phyloP scores from a whole-genome alignment of 1,140 invertebrate genomes.

The Eriosoma lanigerum region DNA sequence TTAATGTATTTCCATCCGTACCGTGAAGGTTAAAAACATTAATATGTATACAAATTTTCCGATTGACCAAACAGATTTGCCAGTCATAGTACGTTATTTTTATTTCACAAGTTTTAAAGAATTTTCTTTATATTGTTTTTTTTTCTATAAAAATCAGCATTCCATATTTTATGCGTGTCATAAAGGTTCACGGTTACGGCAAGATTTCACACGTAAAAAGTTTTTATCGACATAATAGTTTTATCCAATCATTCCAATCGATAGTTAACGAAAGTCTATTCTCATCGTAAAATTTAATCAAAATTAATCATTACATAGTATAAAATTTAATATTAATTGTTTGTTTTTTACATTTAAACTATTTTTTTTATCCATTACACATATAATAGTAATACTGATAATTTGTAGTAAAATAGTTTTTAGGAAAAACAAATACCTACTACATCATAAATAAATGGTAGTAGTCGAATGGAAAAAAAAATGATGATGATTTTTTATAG shows the following conservation, averaged over 20 bases:
- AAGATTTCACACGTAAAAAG: neutral
- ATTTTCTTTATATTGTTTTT: neutral
- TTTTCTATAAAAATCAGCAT: neutral
- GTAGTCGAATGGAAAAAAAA: neutral
- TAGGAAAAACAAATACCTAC: neutral
- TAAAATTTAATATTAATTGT: too few species aligned
- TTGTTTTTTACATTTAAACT: too few species aligned
- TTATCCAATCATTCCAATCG: neutral
- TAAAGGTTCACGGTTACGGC: too few species aligned
- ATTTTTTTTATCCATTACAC: too few species aligned
- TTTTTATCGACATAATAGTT: neutral
- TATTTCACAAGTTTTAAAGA: conserved; percentile 19
- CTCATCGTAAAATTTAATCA: too few species aligned
- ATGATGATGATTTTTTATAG: neutral
- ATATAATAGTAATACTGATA: too few species aligned
- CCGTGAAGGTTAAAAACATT: conserved; percentile 29
- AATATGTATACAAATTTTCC: conserved; percentile 34
- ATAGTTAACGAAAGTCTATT: neutral
- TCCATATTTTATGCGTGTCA: too few species aligned
- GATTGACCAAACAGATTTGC: conserved; percentile 18
- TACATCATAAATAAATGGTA: neutral
- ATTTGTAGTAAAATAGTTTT: too few species aligned
- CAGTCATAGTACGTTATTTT: conserved; percentile 30
- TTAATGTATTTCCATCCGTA: conserved; percentile 1
- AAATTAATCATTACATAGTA: too few species aligned